These are phyloP conservation scores for Calidris pygmaea DNA, from an alignment of 2,113 vertebrate species.

Conservation along the genomic window DNA sequence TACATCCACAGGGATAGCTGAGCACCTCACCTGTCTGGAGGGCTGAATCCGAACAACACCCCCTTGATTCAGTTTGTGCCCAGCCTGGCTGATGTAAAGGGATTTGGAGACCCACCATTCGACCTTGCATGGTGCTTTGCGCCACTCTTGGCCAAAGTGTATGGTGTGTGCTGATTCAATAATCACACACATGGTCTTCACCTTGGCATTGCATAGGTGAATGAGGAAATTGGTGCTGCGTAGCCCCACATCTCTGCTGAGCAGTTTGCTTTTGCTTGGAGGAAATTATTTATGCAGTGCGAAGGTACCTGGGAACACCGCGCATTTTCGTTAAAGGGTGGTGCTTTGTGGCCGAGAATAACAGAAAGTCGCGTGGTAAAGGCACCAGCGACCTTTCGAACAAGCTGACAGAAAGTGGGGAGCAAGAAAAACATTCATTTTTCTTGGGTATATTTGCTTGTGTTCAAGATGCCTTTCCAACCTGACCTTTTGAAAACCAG, in stretches of 20 bases:
- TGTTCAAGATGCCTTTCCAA: constrained; percentile 2
- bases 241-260: not conserved
- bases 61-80: not conserved
- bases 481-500: not conserved
- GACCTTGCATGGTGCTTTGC: not conserved
- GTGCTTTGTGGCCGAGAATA: not conserved
- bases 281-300: not conserved
- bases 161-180: not conserved
- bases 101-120: not conserved
- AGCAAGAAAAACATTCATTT: not conserved
- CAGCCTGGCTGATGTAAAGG: not conserved
- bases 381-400: not conserved
- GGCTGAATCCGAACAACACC: not conserved
- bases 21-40: not conserved
- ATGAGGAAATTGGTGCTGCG: not conserved
- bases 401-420: not conserved
- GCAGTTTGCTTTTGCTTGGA: not conserved
- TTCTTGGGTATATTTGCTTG: not conserved
- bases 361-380: not conserved
- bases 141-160: not conserved
- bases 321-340: not conserved
- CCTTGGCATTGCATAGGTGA: not conserved
- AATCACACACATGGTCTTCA: not conserved
- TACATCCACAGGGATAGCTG: not conserved
- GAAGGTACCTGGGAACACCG: not conserved